Conservation (phyloP, 2,113 vertebrate species). For the Chinchilla lanigera region DNA sequence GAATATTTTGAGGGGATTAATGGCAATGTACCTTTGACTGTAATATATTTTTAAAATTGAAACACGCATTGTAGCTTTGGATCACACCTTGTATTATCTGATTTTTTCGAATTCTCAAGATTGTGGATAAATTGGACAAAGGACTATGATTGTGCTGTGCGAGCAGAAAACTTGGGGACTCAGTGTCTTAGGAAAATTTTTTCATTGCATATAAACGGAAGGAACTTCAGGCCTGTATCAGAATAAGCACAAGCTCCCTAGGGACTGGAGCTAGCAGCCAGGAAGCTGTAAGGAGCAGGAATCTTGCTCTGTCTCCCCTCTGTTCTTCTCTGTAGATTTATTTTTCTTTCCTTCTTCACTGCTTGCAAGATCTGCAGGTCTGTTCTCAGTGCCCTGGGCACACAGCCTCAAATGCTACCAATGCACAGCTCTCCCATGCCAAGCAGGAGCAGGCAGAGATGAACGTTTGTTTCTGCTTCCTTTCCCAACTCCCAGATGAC, state of each 20-base stretch:
- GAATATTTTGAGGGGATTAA: neutral
- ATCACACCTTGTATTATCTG: neutral
- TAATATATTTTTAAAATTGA: neutral
- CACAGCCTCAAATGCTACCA: neutral
- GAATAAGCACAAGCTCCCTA: neutral
- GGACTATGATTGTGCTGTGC: neutral
- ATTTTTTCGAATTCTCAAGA: conserved; percentile 20
- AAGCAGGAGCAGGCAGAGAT: neutral
- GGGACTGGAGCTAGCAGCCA: neutral
- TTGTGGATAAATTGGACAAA: neutral
- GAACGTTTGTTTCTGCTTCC: neutral
- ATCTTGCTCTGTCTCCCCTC: neutral
- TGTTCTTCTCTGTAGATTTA: neutral
- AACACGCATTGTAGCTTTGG: neutral
- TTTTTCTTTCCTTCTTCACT: neutral
- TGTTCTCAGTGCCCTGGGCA: neutral
- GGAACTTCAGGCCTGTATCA: neutral
- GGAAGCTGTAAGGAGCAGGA: neutral
- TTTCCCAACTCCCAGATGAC: neutral
- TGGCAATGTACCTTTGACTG: neutral
- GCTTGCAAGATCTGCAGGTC: neutral
- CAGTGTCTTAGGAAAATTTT: neutral
- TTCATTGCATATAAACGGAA: neutral
- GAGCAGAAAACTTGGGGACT: neutral
- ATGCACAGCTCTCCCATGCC: neutral